A percentile compares a stretch with the other conserved stretches of the same genome.
These are phyloP conservation scores for Calyptommatus sinebrachiatus DNA, from an alignment of 2,113 vertebrate genomes.

Conservation along the genomic window DNA sequence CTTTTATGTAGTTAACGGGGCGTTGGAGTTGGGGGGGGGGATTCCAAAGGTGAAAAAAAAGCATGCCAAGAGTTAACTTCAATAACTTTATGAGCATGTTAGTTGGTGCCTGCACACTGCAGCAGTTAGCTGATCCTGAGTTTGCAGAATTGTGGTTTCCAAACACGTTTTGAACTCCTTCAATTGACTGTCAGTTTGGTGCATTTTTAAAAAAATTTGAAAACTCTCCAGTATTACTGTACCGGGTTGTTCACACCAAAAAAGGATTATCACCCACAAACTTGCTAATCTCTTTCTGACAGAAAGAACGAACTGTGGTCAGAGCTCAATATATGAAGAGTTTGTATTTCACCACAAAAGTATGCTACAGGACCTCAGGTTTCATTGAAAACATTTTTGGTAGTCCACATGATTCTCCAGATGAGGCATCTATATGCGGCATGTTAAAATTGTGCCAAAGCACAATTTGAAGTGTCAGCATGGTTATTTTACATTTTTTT, in stretches of 20 bases:
- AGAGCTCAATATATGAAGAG: neutral
- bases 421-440: neutral
- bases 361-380: rapidly evolving
- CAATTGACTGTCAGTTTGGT: neutral
- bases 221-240: neutral
- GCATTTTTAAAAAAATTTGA: neutral
- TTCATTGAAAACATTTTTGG: neutral
- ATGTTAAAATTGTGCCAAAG: neutral
- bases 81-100: neutral
- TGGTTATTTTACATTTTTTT: slow-evolving; percentile 12
- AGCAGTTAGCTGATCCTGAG: neutral
- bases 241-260: neutral
- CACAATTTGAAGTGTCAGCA: neutral
- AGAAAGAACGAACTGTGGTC: neutral
- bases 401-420: neutral
- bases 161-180: neutral
- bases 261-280: slow-evolving; percentile 6
- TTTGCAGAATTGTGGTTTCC: slow-evolving; percentile 15
- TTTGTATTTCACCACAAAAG: neutral
- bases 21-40: neutral
- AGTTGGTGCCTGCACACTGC: neutral
- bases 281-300: slow-evolving; percentile 11
- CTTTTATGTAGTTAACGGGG: neutral
- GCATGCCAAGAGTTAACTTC: neutral
- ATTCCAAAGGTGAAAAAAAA: neutral